Base-by-base conservation (phyloP, 2,888 invertebrate species). In the Mesodorylaimus sp. region DNA sequence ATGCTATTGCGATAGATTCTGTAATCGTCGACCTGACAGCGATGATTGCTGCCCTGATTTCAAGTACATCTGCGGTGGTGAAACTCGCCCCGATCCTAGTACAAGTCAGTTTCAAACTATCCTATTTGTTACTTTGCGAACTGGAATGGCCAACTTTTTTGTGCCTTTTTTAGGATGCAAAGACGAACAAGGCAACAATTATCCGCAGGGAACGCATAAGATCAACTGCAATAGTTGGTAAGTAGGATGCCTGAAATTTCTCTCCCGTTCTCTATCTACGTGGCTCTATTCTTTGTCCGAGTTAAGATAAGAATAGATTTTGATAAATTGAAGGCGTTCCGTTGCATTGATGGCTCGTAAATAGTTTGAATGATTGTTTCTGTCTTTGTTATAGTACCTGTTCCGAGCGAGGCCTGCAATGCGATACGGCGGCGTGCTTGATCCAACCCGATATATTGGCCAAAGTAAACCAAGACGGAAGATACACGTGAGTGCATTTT, bases 21-120 rank as follows among this genome's bases (percentile, higher is more conserved):
- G 91, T 70, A 80, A 83, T 64, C 71, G 81, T 29, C 76, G 75
- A 2, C 21, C 28, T 0, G 66, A 70, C 10, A 74, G 75, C 36
- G 78, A 79, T 57, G 91, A 91, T 66, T 93, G 91, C 66, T 93
- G 91, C 62, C 91, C 91, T 0, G 93, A 93, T 69, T 93, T 80
- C 66, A 77, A 76, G 66, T 72, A 75, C 1, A 76, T 77, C 54
- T 93, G 91, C 62, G 71, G 70, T 56, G 77, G 77, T n/a, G 47
- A 47, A 45, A 51, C 49, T 37, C 45, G 39, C 21, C 25, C 38
- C 37, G n/a, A n/a, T n/a, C n/a, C n/a, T n/a, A n/a, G n/a, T n/a
- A n/a, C n/a, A n/a, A n/a, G n/a, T n/a, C n/a, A n/a, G n/a, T n/a
- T n/a, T n/a, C n/a, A n/a, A n/a, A n/a, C n/a, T n/a, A n/a, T n/a